Evolutionary conservation across 2,797 vertebrate species (phyloP), one percentile per base, ranked within the genome.

Genomic region (Chiloscyllium punctatum): DNA sequence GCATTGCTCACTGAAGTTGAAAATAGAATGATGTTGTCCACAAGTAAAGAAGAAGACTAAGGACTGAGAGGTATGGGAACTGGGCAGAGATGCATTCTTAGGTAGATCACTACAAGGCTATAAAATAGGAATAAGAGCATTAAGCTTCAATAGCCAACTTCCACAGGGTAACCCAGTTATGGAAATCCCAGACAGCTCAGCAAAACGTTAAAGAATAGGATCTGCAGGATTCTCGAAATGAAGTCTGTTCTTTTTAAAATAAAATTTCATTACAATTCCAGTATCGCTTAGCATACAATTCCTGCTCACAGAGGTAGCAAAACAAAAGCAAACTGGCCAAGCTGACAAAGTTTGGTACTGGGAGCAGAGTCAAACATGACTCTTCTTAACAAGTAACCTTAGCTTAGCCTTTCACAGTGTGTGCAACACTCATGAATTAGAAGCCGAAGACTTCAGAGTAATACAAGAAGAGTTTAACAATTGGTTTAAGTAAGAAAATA

Each of bases 391-490:
- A 33, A 91, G 0, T 15, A 15, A 13, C 88, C 30, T 91, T 21
- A 30, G 13, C 30, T n/a, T 66, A 66, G 33, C 91, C 37, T 33
- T 62, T 5, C 66, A 15, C 16, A 3, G 13, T 62, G 57, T 90
- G 88, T 6, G 21, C 21, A 33, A 66, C 57, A 91, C 33, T 37
- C n/a, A 16, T 90, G 15, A 1, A 27, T 62, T 91, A 57, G 88
- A 16, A 91, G 57, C 88, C 88, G 66, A 66, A 66, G 37, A 33
- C 88, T n/a, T 57, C 33, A 66, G 57, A n/a, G 15, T 66, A 91
- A 91, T 91, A 91, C 53, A 91, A 91, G 57, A 66, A 91, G 88
- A 91, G 88, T 57, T 91, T 33, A n/a, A 66, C 30, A 21, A 62
- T 91, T 66, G 33, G 57, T 91, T 91, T 66, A 33, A 91, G 8